Base-by-base conservation (phyloP, 2,797 vertebrate species). In the Onychomys torridus region DNA sequence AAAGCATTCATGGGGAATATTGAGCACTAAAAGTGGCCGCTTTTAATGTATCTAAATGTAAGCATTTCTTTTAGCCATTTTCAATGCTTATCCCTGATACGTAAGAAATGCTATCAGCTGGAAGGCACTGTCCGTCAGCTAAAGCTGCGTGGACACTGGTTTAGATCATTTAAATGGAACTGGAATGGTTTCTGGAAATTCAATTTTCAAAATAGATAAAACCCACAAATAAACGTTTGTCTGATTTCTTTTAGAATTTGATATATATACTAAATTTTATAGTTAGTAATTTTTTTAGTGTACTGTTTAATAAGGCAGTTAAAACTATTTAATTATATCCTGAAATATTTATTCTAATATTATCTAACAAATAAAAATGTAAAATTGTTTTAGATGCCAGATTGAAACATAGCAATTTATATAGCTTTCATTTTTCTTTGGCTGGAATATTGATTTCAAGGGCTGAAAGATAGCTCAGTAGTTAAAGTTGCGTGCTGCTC, bases 11-110 rank as follows among this genome's bases (percentile, higher is more conserved):
- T 94, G 67, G 76, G 76, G 95, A 97, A 97, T 78, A 85, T 1
- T 76, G 69, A 95, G 92, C 43, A 89, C 63, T 90, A 83, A 95
- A 97, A 95, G 92, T 89, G 69, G 71, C 52, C 25, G 4, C 76
- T 93, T 96, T 92, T 94, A 69, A 78, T 82, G 43, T 93, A 89
- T 86, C 96, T 95, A 97, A 97, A 92, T 90, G 67, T 91, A 95
- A 97, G 95, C 76, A 92, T n/a, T 92, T 97, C 95, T 96, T 95
- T 94, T 81, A 94, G 61, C 46, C 89, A 49, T 86, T 93, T 63
- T 96, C 91, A 96, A 7, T n/a, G 77, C 32, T 93, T 81, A 82
- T 89, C n/a, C 55, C 49, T 92, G 90, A 97, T 81, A 94, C 84
- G 46, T 63, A 94, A 97, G 87, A 93, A 76, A 75, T 52, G 40